Base-by-base conservation (phyloP, 2,888 invertebrate genomes). In the Dichetophora obliterata region DNA sequence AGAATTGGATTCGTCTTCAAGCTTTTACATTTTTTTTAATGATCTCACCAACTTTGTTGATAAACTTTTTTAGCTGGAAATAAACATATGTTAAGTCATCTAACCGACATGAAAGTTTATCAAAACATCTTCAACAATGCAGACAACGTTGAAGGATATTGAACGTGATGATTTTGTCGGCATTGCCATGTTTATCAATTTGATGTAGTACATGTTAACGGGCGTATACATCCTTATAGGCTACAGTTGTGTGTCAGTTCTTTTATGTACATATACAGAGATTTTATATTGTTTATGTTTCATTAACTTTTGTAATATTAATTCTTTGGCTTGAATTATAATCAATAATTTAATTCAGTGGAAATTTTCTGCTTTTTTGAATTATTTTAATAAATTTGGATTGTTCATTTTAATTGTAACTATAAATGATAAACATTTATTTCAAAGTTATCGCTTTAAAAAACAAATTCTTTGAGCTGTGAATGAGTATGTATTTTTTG, bases 101-200 rank as follows among this genome's bases (percentile, higher is more conserved):
- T 43, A 43, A 43, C 11, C 11, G 43, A 43, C 43, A 43, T 43
- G 14, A 43, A 43, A 43, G 43, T 43, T 11, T 11, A 43, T 43
- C 43, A 43, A 43, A 11, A 43, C 11, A 43, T 43, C 43, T 43
- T 43, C 43, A 43, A 43, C 14, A n/a, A 63, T 27, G 31, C 63
- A n/a, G 34, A 63, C 66, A n/a, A 9, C 24, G 34, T 70, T 69
- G 50, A 24, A 24, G 43, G 37, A 71, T 3, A 72, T 37, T 16
- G 50, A 24, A 73, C 34, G 14, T 52, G 31, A 52, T 65, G 52
- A 74, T 65, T 63, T 34, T 65, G 52, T 74, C 65, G 65, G 52
- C 74, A 65, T 27, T 37, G 65, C 52, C 74, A 74, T 74, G 65
- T 74, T 65, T 74, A 74, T 74, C 74, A 65, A 65, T 65, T 65